Conservation (phyloP, 2,113 vertebrate species). For the Plestiodon gilberti region DNA sequence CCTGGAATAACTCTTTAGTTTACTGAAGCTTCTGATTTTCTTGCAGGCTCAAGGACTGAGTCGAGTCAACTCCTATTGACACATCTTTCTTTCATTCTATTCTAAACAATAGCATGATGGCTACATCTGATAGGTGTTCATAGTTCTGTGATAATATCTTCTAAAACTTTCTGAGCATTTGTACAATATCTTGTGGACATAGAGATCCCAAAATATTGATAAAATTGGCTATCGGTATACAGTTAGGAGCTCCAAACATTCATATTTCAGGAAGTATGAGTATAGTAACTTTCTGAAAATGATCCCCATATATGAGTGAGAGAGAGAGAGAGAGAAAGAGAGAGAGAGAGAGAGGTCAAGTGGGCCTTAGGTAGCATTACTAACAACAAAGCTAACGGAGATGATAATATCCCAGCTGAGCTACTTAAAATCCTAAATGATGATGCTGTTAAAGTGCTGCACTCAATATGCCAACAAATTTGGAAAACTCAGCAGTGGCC, state of each 20-base stretch:
- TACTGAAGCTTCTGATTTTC: background rate
- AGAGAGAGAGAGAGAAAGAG: no score
- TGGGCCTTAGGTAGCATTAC: no score
- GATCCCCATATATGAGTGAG: no score
- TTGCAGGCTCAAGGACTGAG: background rate
- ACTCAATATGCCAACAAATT: no score
- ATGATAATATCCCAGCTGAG: no score
- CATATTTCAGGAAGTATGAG: background rate
- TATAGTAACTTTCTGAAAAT: background rate
- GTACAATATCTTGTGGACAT: slow-evolving; percentile 20
- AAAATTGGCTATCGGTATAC: background rate
- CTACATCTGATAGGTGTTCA: background rate
- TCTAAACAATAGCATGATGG: background rate
- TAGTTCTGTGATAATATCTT: background rate
- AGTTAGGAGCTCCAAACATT: background rate
- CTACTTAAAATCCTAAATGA: no score
- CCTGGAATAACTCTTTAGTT: background rate
- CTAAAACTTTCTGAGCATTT: background rate
- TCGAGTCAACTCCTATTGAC: background rate
- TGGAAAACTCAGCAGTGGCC: no score
- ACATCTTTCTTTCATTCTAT: background rate
- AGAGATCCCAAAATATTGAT: background rate
- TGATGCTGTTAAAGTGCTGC: no score
- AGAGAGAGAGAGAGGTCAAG: no score
- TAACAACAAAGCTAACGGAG: no score